phyloP scores from a whole-genome alignment of 2,888 invertebrate species.

The Gortyna flavago region DNA sequence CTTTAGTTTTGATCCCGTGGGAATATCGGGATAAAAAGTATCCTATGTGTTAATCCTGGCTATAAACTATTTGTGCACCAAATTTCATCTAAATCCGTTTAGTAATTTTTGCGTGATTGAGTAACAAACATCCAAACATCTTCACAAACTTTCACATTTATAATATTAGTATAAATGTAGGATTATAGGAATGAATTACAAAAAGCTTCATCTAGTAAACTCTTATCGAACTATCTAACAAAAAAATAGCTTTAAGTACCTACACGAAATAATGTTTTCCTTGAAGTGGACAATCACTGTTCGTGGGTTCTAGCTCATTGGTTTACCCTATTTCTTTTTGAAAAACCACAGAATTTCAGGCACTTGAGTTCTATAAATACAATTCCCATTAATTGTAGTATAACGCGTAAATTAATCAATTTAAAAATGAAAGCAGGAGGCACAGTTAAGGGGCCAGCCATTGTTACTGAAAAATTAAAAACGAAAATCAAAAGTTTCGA shows the following conservation, averaged over 20 bases:
- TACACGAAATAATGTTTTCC: background rate
- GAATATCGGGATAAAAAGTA: too few species aligned
- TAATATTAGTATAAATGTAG: too few species aligned
- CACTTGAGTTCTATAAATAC: background rate
- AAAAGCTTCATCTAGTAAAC: background rate
- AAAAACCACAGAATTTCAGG: background rate
- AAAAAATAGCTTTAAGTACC: background rate
- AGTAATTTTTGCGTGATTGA: too few species aligned
- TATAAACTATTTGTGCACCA: too few species aligned
- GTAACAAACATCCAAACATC: too few species aligned
- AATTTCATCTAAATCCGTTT: too few species aligned
- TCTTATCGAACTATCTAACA: background rate
- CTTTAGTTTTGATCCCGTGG: too few species aligned
- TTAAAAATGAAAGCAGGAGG: background rate
- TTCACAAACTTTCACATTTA: too few species aligned
- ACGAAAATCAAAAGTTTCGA: slow-evolving; percentile 54
- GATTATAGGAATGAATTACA: background rate
- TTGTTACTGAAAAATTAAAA: slow-evolving; percentile 56
- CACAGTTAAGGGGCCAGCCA: slow-evolving; percentile 15
- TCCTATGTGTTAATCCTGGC: too few species aligned
- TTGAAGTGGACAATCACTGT: too few species aligned
- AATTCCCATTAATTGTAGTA: background rate
- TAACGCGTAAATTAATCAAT: background rate
- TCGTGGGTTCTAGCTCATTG: background rate
- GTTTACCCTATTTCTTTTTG: background rate